phyloP scores from a whole-genome alignment of 1,140 invertebrate genomes.

The Trichomalopsis sarcophagae region DNA sequence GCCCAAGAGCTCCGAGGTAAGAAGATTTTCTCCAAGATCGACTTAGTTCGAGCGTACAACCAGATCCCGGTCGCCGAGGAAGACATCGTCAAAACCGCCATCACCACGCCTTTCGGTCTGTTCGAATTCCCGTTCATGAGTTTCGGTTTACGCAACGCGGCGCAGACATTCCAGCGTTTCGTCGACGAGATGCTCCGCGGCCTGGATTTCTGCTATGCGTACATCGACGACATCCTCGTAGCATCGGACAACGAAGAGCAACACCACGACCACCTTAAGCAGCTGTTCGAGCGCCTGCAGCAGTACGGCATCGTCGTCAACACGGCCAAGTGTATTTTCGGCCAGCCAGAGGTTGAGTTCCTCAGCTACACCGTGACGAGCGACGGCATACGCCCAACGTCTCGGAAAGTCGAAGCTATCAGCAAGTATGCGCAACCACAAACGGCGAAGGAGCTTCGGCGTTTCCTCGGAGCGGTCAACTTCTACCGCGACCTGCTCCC shows the following conservation, averaged over 20 bases:
- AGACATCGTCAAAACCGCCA: slow-evolving; percentile 16
- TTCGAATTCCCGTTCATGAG: background rate
- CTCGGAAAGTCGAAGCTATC: slow-evolving; percentile 59
- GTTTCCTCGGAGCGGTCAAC: slow-evolving; percentile 66
- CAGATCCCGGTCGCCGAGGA: too few relatives aligned
- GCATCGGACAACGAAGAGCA: slow-evolving; percentile 59
- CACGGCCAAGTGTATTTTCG: slow-evolving; percentile 60
- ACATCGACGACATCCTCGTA: slow-evolving; percentile 72
- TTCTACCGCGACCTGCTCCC: slow-evolving; percentile 53
- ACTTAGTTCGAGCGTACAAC: too few relatives aligned
- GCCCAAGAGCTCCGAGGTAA: too few relatives aligned
- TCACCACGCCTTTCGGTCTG: background rate
- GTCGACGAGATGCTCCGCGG: slow-evolving; percentile 64
- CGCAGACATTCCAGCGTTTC: slow-evolving; percentile 66
- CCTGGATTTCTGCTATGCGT: slow-evolving; percentile 62
- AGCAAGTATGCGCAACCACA: slow-evolving; percentile 51
- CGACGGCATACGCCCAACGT: slow-evolving; percentile 57
- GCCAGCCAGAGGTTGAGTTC: slow-evolving; percentile 55
- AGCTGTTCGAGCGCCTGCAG: slow-evolving; percentile 54
- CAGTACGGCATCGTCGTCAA: slow-evolving; percentile 55
- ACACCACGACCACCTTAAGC: slow-evolving; percentile 54
- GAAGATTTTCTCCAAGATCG: too few relatives aligned
- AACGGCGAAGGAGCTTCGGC: slow-evolving; percentile 56
- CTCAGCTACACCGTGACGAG: slow-evolving; percentile 60
- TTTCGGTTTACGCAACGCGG: background rate